Conservation (phyloP, 2,797 vertebrate species). For the Poeciliopsis gracilis region DNA sequence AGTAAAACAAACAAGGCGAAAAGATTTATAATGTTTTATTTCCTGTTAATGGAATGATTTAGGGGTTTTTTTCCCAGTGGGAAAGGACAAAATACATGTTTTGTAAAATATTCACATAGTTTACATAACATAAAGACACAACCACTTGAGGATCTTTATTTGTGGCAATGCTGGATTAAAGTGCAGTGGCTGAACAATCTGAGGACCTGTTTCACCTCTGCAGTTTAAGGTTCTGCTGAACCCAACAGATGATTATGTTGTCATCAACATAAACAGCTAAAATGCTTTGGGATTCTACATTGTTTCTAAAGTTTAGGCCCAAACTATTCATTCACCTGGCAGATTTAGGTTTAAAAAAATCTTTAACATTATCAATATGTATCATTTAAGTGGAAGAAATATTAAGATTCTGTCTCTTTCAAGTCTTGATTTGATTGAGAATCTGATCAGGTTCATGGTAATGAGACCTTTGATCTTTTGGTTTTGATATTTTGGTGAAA, state of each 20-base stretch:
- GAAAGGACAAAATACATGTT: conserved; percentile 18
- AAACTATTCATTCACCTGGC: neutral
- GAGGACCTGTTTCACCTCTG: neutral
- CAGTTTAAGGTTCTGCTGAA: neutral
- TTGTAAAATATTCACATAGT: neutral
- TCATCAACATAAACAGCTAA: neutral
- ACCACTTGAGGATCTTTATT: neutral
- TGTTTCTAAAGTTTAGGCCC: neutral
- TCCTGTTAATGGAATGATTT: conserved; percentile 30
- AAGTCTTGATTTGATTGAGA: neutral
- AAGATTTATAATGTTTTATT: conserved; percentile 36
- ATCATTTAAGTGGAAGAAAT: neutral
- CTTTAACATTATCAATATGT: neutral
- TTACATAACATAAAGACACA: neutral
- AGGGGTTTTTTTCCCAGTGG: conserved; percentile 23
- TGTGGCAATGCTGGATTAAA: neutral
- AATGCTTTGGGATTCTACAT: neutral
- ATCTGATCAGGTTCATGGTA: neutral
- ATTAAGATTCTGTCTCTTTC: too few species aligned
- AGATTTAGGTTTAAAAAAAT: neutral
- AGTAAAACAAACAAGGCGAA: conserved; percentile 35
- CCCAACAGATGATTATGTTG: neutral
- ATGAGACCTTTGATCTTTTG: neutral
- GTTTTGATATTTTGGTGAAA: too few species aligned
- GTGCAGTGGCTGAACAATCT: neutral